Evolutionary conservation across 2,113 vertebrate species (phyloP).

Genomic region (Crocuta crocuta): DNA sequence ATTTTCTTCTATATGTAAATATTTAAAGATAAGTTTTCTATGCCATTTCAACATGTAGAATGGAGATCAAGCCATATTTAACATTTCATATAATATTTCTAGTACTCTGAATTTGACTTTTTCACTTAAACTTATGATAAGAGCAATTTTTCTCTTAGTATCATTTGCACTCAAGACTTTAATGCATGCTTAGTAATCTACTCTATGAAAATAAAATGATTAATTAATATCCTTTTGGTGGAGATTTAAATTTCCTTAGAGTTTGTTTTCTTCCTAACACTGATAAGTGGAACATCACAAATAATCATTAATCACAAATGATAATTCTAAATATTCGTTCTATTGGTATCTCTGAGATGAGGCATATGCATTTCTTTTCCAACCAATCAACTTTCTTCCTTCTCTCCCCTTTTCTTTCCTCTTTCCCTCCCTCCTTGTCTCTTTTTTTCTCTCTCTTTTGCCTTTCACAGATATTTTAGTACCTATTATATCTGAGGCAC

Average conservation of each 20-base stretch:
- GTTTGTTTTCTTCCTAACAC: neutral
- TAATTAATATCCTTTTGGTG: neutral
- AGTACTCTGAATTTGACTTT: neutral
- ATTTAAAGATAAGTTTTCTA: neutral
- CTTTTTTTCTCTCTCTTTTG: too few species aligned
- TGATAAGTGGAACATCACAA: neutral
- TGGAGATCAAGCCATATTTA: neutral
- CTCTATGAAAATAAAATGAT: neutral
- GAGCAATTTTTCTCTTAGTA: neutral
- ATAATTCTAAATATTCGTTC: neutral
- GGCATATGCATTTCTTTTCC: neutral
- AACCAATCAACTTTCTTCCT: neutral
- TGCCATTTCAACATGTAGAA: neutral
- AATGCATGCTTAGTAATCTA: neutral
- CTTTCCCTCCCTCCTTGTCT: neutral
- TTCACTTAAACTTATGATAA: neutral
- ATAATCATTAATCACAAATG: neutral
- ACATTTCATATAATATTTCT: neutral
- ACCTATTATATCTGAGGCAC: neutral
- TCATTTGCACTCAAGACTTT: neutral
- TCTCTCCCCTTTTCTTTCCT: neutral
- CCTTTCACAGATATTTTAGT: neutral
- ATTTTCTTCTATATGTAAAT: neutral
- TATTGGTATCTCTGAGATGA: neutral
- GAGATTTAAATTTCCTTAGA: neutral